A percentile compares a stretch with the other conserved stretches of the same genome.
Evolutionary conservation across 2,113 vertebrate species (phyloP).

Genomic region (Hemiprocne comata): DNA sequence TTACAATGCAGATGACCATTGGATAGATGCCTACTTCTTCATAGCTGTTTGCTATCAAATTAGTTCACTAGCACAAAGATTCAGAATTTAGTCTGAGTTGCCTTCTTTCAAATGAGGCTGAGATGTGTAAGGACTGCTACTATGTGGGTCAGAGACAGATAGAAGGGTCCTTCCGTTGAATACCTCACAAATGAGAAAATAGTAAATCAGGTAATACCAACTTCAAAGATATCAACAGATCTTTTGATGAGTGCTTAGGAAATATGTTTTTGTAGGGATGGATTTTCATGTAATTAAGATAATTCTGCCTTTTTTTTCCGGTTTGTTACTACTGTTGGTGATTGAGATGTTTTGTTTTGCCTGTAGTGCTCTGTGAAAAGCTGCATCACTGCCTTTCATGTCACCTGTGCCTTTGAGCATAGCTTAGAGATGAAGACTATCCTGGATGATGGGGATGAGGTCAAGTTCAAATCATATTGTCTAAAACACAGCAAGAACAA

Average conservation of each 20-base stretch:
- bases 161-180: not conserved
- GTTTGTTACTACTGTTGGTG: not conserved
- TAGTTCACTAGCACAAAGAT: not conserved
- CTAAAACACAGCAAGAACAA: slow-evolving; percentile 95
- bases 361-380: slow-evolving; percentile 95
- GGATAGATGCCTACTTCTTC: not conserved
- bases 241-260: not conserved
- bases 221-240: not conserved
- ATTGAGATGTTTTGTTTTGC: not conserved
- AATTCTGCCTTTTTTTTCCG: not conserved
- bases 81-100: not conserved
- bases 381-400: slow-evolving; percentile 98
- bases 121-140: not conserved
- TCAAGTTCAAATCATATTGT: slow-evolving; percentile 97
- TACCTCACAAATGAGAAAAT: not conserved
- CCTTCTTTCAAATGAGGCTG: not conserved
- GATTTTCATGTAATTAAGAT: not conserved
- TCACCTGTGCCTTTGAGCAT: slow-evolving; percentile 99
- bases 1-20: not conserved
- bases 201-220: not conserved
- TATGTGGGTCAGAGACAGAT: not conserved
- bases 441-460: slow-evolving; percentile 94
- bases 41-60: not conserved
- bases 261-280: not conserved
- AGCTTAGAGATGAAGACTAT: slow-evolving; percentile 98